phyloP scores from a whole-genome alignment of 2,797 vertebrate species.

The Megalops cyprinoides region DNA sequence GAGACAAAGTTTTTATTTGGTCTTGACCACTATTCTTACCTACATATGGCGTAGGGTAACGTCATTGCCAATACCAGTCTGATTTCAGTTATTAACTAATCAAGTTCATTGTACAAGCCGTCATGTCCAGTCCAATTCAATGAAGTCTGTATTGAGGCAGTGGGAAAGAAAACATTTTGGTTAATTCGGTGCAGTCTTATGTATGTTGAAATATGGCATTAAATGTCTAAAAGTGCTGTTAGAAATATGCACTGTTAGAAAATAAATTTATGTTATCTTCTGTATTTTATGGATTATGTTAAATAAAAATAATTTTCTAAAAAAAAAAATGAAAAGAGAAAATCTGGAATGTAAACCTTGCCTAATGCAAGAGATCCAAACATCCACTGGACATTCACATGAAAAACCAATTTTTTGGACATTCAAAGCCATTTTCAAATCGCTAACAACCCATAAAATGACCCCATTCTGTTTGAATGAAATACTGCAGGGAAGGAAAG shows the following conservation, averaged over 20 bases:
- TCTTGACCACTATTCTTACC: slow-evolving; percentile 67
- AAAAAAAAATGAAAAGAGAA: neutral
- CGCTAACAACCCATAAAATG: slow-evolving; percentile 52
- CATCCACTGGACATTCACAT: neutral
- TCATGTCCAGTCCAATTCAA: slow-evolving; percentile 68
- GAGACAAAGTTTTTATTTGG: slow-evolving; percentile 57
- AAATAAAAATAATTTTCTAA: neutral
- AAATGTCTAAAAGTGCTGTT: slow-evolving; percentile 21
- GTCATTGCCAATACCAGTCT: slow-evolving; percentile 57
- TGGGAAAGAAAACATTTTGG: slow-evolving; percentile 67
- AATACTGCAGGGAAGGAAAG: slow-evolving; percentile 52
- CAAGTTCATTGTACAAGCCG: slow-evolving; percentile 62
- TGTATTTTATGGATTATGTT: too few species aligned
- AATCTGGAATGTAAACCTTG: slow-evolving; percentile 15
- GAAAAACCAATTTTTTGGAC: slow-evolving; percentile 31
- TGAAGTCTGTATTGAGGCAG: slow-evolving; percentile 68
- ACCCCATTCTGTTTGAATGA: slow-evolving; percentile 45
- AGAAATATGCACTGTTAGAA: neutral
- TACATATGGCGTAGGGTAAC: slow-evolving; percentile 61
- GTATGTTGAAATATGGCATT: slow-evolving; percentile 41
- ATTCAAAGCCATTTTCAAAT: slow-evolving; percentile 46
- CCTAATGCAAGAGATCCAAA: neutral
- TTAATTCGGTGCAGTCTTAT: slow-evolving; percentile 59
- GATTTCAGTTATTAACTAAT: slow-evolving; percentile 60
- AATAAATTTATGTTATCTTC: too few species aligned